Percentiles rank a stretch among this genome's conserved stretches.
phyloP scores from a whole-genome alignment of 2,113 vertebrate genomes.

The Calyptomena viridis region DNA sequence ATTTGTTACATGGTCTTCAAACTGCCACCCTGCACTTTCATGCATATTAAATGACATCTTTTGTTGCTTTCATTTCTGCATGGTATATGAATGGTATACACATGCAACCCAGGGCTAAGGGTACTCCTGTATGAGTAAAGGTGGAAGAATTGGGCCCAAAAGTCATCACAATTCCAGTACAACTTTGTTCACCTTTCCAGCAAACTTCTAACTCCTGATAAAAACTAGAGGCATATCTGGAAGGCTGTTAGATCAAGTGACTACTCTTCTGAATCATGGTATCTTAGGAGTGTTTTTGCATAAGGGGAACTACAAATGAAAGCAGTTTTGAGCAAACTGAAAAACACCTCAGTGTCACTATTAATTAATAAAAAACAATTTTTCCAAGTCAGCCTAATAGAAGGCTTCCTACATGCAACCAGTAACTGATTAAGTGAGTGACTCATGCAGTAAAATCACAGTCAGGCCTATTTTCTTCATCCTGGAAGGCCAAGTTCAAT shows the following conservation, averaged over 20 bases:
- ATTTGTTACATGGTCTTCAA: not conserved
- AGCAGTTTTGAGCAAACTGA: constrained; percentile 45
- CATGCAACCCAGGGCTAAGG: not conserved
- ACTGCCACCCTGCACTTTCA: not conserved
- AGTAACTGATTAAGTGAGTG: constrained; percentile 79
- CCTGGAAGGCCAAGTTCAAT: constrained; percentile 81
- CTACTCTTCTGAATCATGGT: not conserved
- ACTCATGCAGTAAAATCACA: constrained; percentile 79
- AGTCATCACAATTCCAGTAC: not conserved
- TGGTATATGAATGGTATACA: not conserved
- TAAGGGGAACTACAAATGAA: not conserved
- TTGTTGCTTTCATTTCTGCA: accelerated
- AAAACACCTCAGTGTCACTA: constrained; percentile 56
- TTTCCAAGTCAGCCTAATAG: constrained; percentile 70
- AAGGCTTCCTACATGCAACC: constrained; percentile 74
- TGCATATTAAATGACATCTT: not conserved
- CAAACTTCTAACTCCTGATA: not conserved
- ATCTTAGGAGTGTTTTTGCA: constrained; percentile 2
- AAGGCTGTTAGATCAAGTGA: not conserved
- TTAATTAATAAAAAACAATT: constrained; percentile 72
- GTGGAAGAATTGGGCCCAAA: not conserved
- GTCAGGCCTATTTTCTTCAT: constrained; percentile 70
- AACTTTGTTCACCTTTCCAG: not conserved
- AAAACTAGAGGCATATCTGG: not conserved
- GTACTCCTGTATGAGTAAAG: not conserved